Evolutionary conservation across 2,113 vertebrate genomes (phyloP), one percentile per base, ranked within the genome.

Genomic region (Genyomyrus donnyi): DNA sequence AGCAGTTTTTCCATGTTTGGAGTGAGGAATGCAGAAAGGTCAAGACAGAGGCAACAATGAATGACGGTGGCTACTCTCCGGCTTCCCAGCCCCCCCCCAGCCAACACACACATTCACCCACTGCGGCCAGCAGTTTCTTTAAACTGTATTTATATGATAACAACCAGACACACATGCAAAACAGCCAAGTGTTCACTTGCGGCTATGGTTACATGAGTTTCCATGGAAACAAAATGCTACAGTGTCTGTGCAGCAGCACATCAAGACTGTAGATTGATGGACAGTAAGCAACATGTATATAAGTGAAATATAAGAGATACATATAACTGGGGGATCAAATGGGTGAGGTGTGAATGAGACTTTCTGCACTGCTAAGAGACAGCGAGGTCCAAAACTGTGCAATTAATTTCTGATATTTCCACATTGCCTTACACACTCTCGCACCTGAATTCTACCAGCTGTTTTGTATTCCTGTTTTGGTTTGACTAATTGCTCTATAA

Each of bases 1-100:
- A 62, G 87, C 56, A 46, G 6, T 62, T 88, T 87, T 88, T 45
- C 87, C 87, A 88, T 88, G 45, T 88, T 62, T 88, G 87, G 87
- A 39, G 31, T 24, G 53, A 88, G 87, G 87, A 88, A 88, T 88
- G 87, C 7, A 58, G 87, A 62, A 56, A 50, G 87, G 87, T 88
- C 87, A 88, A 35, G 52, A 17, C 8, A 66, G 35, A 88, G 87
- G 53, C 53, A 88, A 66, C 87, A 46, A 66, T 88, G 56, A 88
- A 45, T 88, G 87, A 88, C 24, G 27, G 87, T 46, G 87, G 62
- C 56, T 88, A 56, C 42, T 66, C 39, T n/a, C 35, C 2, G 2
- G 53, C 42, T n/a, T 66, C 53, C 24, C 17, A 88, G 62, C 39
- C 2, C 13, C 49, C 49, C 49, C 48, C 11, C 17, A n/a, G 21